These are phyloP conservation scores for Synanthedon andrenaeformis DNA, from an alignment of 2,888 invertebrate genomes.

Conservation along the genomic window DNA sequence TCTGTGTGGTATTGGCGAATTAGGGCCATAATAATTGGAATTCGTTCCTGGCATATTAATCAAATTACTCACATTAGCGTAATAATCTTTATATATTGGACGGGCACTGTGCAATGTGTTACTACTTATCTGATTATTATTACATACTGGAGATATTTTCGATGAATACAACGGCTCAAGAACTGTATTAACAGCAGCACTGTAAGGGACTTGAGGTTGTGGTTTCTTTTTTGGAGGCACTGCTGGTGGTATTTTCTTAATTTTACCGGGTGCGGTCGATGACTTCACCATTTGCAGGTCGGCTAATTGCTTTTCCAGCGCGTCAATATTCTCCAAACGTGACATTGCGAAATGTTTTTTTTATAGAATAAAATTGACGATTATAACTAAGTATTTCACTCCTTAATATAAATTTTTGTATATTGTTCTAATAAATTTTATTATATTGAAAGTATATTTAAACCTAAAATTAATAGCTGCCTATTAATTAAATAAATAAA, in stretches of 20 bases:
- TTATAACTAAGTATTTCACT: too few relatives aligned
- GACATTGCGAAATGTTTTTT: slow-evolving; percentile 29
- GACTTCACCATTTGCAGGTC: slow-evolving; percentile 74
- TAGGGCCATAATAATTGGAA: slow-evolving; percentile 8
- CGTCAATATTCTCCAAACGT: slow-evolving; percentile 67
- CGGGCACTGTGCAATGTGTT: slow-evolving; percentile 23
- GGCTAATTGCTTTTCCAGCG: slow-evolving; percentile 78
- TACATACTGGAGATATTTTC: slow-evolving; percentile 50
- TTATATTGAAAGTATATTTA: too few relatives aligned
- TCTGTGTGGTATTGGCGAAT: slow-evolving; percentile 24
- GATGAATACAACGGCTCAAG: slow-evolving; percentile 82
- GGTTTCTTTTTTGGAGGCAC: slow-evolving; percentile 85
- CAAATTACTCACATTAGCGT: slow-evolving; percentile 35
- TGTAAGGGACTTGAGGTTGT: slow-evolving; percentile 79
- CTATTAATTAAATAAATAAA: too few relatives aligned
- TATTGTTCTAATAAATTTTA: too few relatives aligned
- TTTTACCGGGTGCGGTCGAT: slow-evolving; percentile 29
- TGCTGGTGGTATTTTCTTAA: slow-evolving; percentile 78
- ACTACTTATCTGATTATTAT: slow-evolving; percentile 29
- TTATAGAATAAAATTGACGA: background rate
- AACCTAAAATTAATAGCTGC: too few relatives aligned
- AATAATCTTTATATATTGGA: slow-evolving; percentile 37
- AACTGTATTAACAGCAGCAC: slow-evolving; percentile 76
- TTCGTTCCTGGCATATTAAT: slow-evolving; percentile 13
- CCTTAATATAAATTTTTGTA: too few relatives aligned